Base-by-base conservation (phyloP, 2,797 vertebrate genomes). In the Chaunax sp. region DNA sequence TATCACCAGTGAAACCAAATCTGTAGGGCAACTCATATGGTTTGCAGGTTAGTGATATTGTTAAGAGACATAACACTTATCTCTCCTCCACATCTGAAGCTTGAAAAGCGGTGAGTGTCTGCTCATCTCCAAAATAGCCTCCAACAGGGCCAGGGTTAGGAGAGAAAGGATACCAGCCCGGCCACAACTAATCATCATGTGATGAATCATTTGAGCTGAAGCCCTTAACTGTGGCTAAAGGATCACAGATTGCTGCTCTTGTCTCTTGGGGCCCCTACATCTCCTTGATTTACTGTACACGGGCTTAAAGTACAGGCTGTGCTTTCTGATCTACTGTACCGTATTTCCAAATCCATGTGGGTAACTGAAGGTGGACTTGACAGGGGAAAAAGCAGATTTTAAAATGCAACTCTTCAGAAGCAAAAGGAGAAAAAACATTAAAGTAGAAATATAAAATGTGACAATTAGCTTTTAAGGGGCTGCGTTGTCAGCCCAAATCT, bases 201-300 rank as follows among this genome's bases (percentile, higher is more conserved):
- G 92, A 91, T 91, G 90, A 93, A 89, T 90, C 89, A 92, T 88
- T 89, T 83, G 79, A 88, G 87, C 60, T 52, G 15, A 66, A 87
- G 75, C 81, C 85, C 78, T 87, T 61, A 82, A 84, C 84, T 90
- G 88, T 74, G 87, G 89, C 83, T 81, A 75, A 82, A 69, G 70
- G 53, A 85, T 87, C 79, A 67, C 77, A 87, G 78, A 88, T 84
- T 80, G 80, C 75, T 72, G 72, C 69, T 81, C 64, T 74, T 37
- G 58, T 67, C 72, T 56, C 56, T 56, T 41, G 10, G 65, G 70
- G 71, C 35, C 71, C 53, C 59, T 52, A 69, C 75, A 81, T 78
- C 80, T 60, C 61, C 49, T 66, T 84, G 80, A 86, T 87, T 88
- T 88, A 56, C 52, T 57, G 33, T 43, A 75, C 58, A 63, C 14